Conservation (phyloP, 2,113 vertebrate species). For the Pseudolaguvia tuberculata region DNA sequence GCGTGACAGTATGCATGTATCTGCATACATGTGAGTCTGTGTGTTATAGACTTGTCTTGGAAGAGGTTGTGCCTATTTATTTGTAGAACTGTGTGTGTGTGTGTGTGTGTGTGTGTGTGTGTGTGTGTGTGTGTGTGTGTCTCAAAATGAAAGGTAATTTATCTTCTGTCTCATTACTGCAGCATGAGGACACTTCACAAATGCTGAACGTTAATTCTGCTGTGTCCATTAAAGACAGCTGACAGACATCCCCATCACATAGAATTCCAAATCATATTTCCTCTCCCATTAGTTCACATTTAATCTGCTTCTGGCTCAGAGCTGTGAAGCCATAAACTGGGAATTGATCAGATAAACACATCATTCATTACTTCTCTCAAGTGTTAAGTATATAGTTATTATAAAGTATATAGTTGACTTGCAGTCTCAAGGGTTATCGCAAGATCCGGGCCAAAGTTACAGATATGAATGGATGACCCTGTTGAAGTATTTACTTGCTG, state of each 20-base stretch:
- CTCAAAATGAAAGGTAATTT: constrained; percentile 39
- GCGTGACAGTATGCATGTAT: too few species aligned
- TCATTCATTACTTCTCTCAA: constrained; percentile 40
- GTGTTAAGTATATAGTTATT: constrained; percentile 24
- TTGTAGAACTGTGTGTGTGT: neutral
- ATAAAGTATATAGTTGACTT: constrained; percentile 22
- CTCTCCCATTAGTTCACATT: constrained; percentile 48
- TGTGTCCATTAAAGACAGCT: constrained; percentile 37
- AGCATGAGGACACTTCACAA: constrained; percentile 46
- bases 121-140: constrained; percentile 8
- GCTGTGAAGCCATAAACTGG: constrained; percentile 29
- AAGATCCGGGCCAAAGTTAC: constrained; percentile 19
- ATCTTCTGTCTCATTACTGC: constrained; percentile 48
- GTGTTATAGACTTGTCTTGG: neutral
- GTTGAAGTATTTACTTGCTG: constrained; percentile 16
- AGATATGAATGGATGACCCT: neutral
- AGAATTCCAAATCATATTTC: constrained; percentile 47
- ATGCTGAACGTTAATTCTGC: constrained; percentile 44
- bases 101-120: neutral
- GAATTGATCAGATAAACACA: constrained; percentile 43
- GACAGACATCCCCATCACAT: constrained; percentile 48
- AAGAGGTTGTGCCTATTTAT: neutral
- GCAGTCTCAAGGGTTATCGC: constrained; percentile 25
- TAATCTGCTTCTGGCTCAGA: constrained; percentile 40
- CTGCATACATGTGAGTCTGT: neutral